phyloP scores from a whole-genome alignment of 2,113 vertebrate species.

The Caracal caracal region DNA sequence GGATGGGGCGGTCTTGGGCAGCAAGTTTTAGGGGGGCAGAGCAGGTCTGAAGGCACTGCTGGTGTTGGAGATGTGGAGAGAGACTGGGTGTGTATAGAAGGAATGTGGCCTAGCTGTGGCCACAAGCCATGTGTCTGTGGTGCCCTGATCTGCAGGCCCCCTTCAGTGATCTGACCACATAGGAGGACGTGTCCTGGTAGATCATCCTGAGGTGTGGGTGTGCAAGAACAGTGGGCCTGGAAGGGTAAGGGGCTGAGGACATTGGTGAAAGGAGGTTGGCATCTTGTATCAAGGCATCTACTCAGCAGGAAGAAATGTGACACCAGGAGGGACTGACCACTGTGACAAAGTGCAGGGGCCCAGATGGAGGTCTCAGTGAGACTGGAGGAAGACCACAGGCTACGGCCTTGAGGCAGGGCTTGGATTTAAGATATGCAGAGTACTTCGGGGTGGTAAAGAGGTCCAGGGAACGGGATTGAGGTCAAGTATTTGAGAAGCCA shows the following conservation, averaged over 20 bases:
- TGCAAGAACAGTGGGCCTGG: no score
- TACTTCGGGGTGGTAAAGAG: not conserved
- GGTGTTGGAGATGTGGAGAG: not conserved
- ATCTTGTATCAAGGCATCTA: not conserved
- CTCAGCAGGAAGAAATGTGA: not conserved
- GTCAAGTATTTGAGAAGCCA: not conserved
- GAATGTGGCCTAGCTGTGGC: not conserved
- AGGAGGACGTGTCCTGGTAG: not conserved
- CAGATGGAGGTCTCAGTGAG: not conserved
- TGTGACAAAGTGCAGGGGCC: not conserved
- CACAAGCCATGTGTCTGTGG: not conserved
- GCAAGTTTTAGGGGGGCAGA: not conserved
- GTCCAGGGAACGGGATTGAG: not conserved
- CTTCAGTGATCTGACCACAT: not conserved
- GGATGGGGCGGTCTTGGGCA: no score
- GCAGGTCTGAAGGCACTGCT: not conserved
- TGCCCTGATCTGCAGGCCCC: rapidly evolving
- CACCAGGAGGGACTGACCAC: not conserved
- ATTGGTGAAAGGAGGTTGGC: not conserved
- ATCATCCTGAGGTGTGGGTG: not conserved
- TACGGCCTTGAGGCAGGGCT: not conserved
- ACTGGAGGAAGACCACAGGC: not conserved
- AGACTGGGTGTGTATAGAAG: not conserved
- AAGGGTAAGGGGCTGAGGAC: not conserved
- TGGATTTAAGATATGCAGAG: not conserved